Evolutionary conservation across 2,797 vertebrate genomes (phyloP), one percentile per base, ranked within the genome.

Genomic region (Microchirus variegatus): DNA sequence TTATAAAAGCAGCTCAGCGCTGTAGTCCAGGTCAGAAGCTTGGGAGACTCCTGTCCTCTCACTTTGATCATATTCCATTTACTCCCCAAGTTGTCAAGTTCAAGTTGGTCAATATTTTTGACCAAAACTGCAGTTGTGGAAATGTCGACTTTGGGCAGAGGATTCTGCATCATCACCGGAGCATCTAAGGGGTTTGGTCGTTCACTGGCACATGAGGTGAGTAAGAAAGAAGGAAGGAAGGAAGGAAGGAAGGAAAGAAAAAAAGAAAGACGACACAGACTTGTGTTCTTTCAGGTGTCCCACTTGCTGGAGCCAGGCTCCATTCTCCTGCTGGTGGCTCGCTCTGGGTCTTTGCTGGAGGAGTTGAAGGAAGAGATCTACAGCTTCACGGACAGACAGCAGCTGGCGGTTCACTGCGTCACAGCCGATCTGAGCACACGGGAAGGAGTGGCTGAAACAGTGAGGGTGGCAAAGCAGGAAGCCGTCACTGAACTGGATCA

Each of bases 131-230:
- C 10, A 12, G 16, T 22, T 10, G 10, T 16, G 2, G 18, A 37
- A 43, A 84, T 74, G 69, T n/a, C 67, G 0, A 63, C 69, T 19
- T 65, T 91, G 58, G 93, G 92, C 1, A 52, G 54, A 11, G 50
- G 66, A 0, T 2, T 91, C 7, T 94, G 93, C 67, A 70, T 96
- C 45, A 72, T 96, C 66, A 95, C 91, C 0, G 94, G 95, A 9
- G 94, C 94, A 0, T 96, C 95, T 9, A 92, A 88, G n/a, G 95
- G 95, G 9, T 92, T 95, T 14, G 93, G 95, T 35, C 76, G 82
- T 10, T 70, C 75, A 0, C 50, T 80, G 48, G 73, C 69, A 44
- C 94, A 82, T 81, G 90, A 8, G 46, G 53, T 65, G 81, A 90
- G 19, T 44, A 10, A 50, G 13, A 52, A 47, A 40, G 12, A 31